phyloP scores from a whole-genome alignment of 2,113 vertebrate species.

The Lampris megalopsis region DNA sequence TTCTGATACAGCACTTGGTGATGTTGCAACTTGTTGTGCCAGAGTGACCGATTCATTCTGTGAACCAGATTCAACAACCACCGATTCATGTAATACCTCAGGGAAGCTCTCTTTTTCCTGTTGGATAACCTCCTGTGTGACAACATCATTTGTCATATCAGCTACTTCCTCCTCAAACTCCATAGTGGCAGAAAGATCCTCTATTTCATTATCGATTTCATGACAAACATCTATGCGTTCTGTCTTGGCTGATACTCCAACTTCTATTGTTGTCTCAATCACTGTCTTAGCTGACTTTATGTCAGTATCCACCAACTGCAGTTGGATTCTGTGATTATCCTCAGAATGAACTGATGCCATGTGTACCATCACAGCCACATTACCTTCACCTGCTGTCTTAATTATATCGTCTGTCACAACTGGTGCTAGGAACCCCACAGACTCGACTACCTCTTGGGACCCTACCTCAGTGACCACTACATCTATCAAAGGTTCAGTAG shows the following conservation, averaged over 20 bases:
- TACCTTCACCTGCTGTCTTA: conserved; percentile 33
- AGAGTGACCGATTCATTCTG: background rate
- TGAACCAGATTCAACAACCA: background rate
- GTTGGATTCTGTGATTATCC: conserved; percentile 47
- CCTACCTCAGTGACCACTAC: conserved; percentile 54
- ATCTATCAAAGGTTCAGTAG: conserved; percentile 31
- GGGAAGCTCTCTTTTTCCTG: conserved; percentile 73
- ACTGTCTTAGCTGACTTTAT: conserved; percentile 31
- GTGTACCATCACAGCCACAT: conserved; percentile 25
- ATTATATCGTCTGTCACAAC: conserved; percentile 27
- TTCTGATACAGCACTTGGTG: conserved; percentile 4
- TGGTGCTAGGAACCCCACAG: background rate
- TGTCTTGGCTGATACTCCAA: conserved; percentile 38
- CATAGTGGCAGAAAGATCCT: conserved; percentile 20
- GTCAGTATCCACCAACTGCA: conserved; percentile 38
- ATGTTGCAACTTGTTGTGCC: conserved; percentile 17
- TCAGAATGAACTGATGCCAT: conserved; percentile 37
- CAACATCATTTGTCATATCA: conserved; percentile 71
- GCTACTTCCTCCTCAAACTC: conserved; percentile 49
- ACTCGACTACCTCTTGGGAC: conserved; percentile 53
- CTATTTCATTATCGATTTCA: conserved; percentile 1
- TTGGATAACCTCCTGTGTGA: conserved; percentile 79
- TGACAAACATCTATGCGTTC: conserved; percentile 46
- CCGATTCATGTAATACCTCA: conserved; percentile 50
- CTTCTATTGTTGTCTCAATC: conserved; percentile 52